Evolutionary conservation across 2,888 invertebrate species (phyloP).

Genomic region (Subacronicta megacephala): DNA sequence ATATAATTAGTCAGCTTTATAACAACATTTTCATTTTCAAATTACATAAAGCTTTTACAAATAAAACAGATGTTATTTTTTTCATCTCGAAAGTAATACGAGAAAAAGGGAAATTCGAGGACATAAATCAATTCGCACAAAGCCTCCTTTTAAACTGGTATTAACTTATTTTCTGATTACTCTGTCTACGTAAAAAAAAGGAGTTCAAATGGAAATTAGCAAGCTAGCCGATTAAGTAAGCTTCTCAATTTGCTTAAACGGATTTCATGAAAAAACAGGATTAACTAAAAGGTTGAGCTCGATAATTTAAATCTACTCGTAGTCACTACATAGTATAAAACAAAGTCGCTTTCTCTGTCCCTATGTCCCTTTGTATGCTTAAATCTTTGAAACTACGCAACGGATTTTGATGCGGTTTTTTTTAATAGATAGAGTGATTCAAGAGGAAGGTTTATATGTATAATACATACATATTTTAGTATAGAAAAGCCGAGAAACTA

Average conservation of each 20-base stretch:
- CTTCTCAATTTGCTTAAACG: conserved; percentile 36
- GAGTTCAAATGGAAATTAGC: conserved; percentile 34
- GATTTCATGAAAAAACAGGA: conserved; percentile 27
- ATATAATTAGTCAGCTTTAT: conserved; percentile 27
- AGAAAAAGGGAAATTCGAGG: conserved; percentile 39
- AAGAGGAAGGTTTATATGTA: no score
- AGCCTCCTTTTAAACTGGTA: conserved; percentile 46
- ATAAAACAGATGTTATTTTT: conserved; percentile 40
- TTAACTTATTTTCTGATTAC: conserved; percentile 34
- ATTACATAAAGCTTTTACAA: conserved; percentile 11
- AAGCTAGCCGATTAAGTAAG: conserved; percentile 31
- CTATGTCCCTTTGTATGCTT: no score
- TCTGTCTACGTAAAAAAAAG: conserved; percentile 23
- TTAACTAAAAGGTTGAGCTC: conserved; percentile 20
- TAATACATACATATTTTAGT: no score
- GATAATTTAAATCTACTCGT: conserved; percentile 35
- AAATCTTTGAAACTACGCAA: no score
- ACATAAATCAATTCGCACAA: conserved; percentile 60
- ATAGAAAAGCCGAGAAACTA: no score
- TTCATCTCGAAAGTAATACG: conserved; percentile 35
- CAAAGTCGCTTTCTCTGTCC: no score
- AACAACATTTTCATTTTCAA: conserved; percentile 16
- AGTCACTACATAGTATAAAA: no score
- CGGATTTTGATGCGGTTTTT: no score
- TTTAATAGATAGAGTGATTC: no score